phyloP scores from a whole-genome alignment of 1,140 invertebrate genomes.

The Choristoneura fumiferana region DNA sequence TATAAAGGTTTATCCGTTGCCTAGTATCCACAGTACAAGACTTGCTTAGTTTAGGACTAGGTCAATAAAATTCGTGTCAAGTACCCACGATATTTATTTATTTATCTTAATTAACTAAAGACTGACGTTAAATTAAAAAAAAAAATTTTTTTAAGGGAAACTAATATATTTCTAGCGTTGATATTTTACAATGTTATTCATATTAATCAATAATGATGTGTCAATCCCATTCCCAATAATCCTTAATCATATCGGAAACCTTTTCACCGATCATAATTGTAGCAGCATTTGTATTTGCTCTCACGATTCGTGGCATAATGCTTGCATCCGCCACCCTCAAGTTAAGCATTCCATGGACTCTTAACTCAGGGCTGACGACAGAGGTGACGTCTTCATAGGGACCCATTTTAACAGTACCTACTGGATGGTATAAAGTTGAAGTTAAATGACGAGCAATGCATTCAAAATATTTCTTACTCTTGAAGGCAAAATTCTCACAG shows the following conservation, averaged over 20 bases:
- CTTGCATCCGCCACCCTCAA: conserved; percentile 82
- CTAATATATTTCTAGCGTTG: too few species aligned
- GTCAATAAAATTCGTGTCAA: too few species aligned
- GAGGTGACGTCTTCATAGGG: conserved; percentile 71
- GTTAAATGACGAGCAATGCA: conserved; percentile 82
- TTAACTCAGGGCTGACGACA: conserved; percentile 80
- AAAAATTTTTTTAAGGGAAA: too few species aligned
- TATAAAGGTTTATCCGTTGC: too few species aligned
- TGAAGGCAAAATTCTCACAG: neutral
- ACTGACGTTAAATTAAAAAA: too few species aligned
- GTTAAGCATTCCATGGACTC: conserved; percentile 79
- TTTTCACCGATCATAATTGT: conserved; percentile 82
- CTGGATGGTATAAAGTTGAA: conserved; percentile 81
- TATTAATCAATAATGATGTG: too few species aligned
- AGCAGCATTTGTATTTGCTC: conserved; percentile 81
- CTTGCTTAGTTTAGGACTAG: too few species aligned
- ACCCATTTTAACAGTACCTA: conserved; percentile 83
- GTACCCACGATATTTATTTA: too few species aligned
- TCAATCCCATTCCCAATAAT: neutral
- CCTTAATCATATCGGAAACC: neutral
- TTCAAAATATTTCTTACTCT: conserved; percentile 80
- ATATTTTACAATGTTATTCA: too few species aligned
- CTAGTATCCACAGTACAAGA: too few species aligned
- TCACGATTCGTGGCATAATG: conserved; percentile 72
- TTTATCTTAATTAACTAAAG: too few species aligned